These are phyloP conservation scores for Conger conger DNA, from an alignment of 2,113 vertebrate species.

Conservation along the genomic window DNA sequence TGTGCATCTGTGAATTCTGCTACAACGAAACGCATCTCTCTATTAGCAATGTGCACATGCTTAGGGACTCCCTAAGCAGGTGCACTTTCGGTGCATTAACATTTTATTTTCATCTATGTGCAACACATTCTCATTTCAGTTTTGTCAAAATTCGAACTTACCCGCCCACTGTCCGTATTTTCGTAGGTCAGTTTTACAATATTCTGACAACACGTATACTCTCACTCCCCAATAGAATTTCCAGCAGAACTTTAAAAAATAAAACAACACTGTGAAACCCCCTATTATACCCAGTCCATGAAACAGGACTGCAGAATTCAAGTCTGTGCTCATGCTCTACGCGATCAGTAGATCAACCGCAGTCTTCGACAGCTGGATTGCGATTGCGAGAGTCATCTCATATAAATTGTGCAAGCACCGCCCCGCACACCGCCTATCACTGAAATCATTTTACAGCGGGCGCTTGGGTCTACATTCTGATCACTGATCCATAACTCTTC, in stretches of 20 bases:
- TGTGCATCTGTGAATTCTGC: neutral
- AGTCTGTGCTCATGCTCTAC: slow-evolving; percentile 1
- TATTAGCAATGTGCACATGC: no score
- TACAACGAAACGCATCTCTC: no score
- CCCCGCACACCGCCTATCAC: neutral
- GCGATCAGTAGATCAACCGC: neutral
- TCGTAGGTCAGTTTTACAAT: slow-evolving; percentile 60
- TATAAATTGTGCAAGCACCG: neutral
- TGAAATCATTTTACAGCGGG: no score
- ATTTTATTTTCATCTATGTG: neutral
- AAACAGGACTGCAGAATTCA: neutral
- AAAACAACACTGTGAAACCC: slow-evolving; percentile 41
- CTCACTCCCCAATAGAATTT: slow-evolving; percentile 57
- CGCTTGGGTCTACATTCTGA: no score
- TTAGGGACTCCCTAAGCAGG: no score
- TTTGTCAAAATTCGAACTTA: slow-evolving; percentile 40
- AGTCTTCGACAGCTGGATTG: neutral
- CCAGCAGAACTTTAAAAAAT: slow-evolving; percentile 57
- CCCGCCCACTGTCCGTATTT: slow-evolving; percentile 71
- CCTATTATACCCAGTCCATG: slow-evolving; percentile 49
- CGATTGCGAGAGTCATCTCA: neutral
- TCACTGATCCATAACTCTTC: no score
- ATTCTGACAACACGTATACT: slow-evolving; percentile 56
- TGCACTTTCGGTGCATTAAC: neutral
- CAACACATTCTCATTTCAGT: neutral